Conservation (phyloP, 2,113 vertebrate species). For the Mus pahari region DNA sequence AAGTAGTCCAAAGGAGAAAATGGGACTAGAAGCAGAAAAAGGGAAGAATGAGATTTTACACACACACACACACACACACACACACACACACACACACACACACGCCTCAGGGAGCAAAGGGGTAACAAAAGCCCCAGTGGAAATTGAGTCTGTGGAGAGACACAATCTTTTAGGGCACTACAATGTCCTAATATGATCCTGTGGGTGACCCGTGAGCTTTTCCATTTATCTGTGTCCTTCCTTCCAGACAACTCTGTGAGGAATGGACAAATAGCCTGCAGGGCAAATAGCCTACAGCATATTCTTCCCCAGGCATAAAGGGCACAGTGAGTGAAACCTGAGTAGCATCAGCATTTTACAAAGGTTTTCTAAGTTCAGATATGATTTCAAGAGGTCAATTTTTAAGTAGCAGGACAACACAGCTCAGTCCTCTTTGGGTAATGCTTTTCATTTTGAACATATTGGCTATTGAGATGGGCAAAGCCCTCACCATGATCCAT, state of each 20-base stretch:
- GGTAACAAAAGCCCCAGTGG: background rate
- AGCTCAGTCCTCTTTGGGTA: background rate
- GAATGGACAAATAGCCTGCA: background rate
- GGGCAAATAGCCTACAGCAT: background rate
- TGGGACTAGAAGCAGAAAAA: background rate
- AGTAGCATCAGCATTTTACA: slow-evolving; percentile 20
- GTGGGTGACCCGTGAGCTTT: slow-evolving; percentile 20
- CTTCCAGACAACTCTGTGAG: background rate
- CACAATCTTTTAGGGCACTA: background rate
- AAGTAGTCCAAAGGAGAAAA: slow-evolving; percentile 31
- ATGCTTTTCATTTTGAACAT: background rate
- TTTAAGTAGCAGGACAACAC: slow-evolving; percentile 7
- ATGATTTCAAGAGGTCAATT: slow-evolving; percentile 39
- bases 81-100: too few species aligned
- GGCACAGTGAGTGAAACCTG: slow-evolving; percentile 19
- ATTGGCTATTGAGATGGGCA: background rate
- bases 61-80: too few species aligned
- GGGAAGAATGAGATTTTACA: background rate
- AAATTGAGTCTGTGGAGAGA: background rate
- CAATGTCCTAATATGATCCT: background rate
- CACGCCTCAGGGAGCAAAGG: background rate
- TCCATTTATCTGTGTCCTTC: slow-evolving; percentile 3
- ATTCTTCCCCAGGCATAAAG: slow-evolving; percentile 50
- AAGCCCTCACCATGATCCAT: slow-evolving; percentile 26
- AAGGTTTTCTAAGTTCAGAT: slow-evolving; percentile 56